Evolutionary conservation across 30 jellyfish, hydroid and myxozoan genomes (phyloP).

Genomic region (Mastigias papua): DNA sequence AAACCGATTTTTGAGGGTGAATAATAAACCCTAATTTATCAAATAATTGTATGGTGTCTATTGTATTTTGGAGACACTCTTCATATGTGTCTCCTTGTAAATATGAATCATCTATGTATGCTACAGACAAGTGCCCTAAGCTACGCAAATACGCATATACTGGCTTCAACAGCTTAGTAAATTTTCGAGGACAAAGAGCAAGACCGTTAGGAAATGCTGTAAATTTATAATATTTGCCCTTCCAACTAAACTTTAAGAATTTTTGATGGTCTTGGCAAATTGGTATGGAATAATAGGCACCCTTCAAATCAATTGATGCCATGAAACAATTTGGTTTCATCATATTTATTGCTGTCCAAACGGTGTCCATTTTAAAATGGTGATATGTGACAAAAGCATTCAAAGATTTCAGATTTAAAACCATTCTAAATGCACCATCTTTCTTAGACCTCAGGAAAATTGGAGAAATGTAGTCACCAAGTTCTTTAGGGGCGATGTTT

Average conservation of each 20-base stretch:
- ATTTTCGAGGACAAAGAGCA: neutral
- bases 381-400: conserved; percentile 9
- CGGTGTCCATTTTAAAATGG: conserved; percentile 32
- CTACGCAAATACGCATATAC: conserved; percentile 19
- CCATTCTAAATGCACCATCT: conserved; percentile 44
- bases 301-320: conserved; percentile 8
- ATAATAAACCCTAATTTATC: conserved; percentile 49
- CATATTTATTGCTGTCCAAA: conserved; percentile 23
- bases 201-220: neutral
- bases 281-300: neutral
- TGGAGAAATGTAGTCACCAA: conserved; percentile 24
- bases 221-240: neutral
- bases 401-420: conserved; percentile 29
- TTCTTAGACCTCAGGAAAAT: conserved; percentile 26
- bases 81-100: too few relatives aligned
- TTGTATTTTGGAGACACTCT: too few relatives aligned
- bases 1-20: conserved; percentile 46
- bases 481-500: neutral
- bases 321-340: conserved; percentile 13
- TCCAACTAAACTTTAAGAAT: too few relatives aligned
- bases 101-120: conserved; percentile 61
- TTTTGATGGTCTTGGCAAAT: neutral
- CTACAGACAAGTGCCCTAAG: conserved; percentile 16
- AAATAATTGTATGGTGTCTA: conserved; percentile 14
- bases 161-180: conserved; percentile 39